These are phyloP conservation scores for Paracentrotus lividus DNA, from an alignment of 53 echinoderm and acorn worm genomes.

Conservation along the genomic window DNA sequence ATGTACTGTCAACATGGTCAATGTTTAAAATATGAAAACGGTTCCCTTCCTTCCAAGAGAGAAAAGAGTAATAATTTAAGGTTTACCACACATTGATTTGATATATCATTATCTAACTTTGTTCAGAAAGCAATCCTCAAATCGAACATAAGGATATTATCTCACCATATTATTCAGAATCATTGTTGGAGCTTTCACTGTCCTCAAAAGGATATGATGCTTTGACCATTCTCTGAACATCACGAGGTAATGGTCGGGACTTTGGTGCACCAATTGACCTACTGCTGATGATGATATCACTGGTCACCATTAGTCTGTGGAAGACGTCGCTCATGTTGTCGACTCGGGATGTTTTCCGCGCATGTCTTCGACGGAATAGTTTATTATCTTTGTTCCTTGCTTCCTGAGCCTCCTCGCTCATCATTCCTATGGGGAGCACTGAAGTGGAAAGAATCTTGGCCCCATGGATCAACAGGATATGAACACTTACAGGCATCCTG, in stretches of 20 bases:
- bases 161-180: constrained; percentile 28
- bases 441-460: constrained; percentile 57
- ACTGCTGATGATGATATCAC: constrained; percentile 62
- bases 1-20: no score
- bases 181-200: constrained; percentile 56
- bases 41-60: background rate
- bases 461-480: constrained; percentile 60
- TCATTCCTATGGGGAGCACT: constrained; percentile 68
- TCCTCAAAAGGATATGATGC: constrained; percentile 23
- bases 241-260: constrained; percentile 63
- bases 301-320: constrained; percentile 70
- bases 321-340: constrained; percentile 77
- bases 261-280: constrained; percentile 50
- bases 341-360: constrained; percentile 51
- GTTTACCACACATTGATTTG: background rate
- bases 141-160: background rate
- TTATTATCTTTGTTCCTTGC: constrained; percentile 62
- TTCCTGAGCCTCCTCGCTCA: background rate
- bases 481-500: constrained; percentile 63
- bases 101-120: background rate
- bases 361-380: constrained; percentile 58
- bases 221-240: constrained; percentile 67
- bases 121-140: background rate
- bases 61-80: background rate
- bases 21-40: no score